Conservation (phyloP, 2,888 invertebrate species). For the Mechanitis messenoides region DNA sequence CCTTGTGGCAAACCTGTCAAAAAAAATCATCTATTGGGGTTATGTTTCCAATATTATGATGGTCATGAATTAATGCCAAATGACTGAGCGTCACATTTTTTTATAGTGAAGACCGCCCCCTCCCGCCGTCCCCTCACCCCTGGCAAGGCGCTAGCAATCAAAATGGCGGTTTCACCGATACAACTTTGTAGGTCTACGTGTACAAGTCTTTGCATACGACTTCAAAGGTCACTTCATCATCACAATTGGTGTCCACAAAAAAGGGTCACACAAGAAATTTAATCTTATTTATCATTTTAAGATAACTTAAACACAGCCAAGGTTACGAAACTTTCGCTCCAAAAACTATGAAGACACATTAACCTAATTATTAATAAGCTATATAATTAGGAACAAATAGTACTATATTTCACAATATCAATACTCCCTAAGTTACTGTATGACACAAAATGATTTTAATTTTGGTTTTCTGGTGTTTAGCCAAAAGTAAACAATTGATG, state of each 20-base stretch:
- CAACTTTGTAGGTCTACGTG: conserved; percentile 57
- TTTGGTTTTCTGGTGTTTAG: not conserved
- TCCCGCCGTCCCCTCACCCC: conserved; percentile 52
- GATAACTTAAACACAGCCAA: conserved; percentile 21
- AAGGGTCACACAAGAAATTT: conserved; percentile 1
- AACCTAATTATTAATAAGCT: conserved; percentile 26
- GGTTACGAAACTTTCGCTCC: conserved; percentile 29
- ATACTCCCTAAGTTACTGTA: not conserved
- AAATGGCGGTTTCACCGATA: conserved; percentile 69
- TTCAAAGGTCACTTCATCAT: conserved; percentile 38
- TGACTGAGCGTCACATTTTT: conserved; percentile 59
- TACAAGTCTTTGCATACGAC: conserved; percentile 43
- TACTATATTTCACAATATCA: not conserved
- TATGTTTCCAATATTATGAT: conserved; percentile 44
- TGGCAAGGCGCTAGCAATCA: conserved; percentile 67
- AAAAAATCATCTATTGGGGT: conserved; percentile 43
- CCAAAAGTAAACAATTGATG: conserved; percentile 48
- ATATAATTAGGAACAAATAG: not conserved
- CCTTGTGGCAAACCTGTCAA: conserved; percentile 59
- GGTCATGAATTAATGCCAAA: conserved; percentile 45
- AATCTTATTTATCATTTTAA: conserved; percentile 10
- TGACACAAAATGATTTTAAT: not conserved
- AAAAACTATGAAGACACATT: conserved; percentile 25
- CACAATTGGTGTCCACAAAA: conserved; percentile 25
- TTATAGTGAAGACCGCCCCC: conserved; percentile 49